These are phyloP conservation scores for Biston stratarius DNA, from an alignment of 2,888 invertebrate species.

Conservation along the genomic window DNA sequence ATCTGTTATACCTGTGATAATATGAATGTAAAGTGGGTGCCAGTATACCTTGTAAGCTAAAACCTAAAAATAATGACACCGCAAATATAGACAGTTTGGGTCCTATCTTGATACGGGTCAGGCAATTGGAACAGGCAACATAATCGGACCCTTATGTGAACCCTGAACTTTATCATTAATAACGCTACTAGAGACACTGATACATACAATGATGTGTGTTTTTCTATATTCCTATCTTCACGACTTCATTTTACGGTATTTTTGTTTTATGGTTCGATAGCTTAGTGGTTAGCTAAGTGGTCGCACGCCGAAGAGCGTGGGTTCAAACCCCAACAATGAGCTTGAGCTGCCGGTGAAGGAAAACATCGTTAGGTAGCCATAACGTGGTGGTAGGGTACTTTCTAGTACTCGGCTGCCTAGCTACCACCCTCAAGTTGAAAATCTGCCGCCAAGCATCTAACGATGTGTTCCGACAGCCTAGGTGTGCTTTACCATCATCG, in stretches of 20 bases:
- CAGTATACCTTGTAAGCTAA: slow-evolving; percentile 1
- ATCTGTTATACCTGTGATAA: background rate
- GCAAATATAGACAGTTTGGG: slow-evolving; percentile 22
- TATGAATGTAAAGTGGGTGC: background rate
- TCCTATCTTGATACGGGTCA: slow-evolving; percentile 25
- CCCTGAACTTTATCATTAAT: slow-evolving; percentile 41
- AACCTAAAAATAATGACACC: slow-evolving; percentile 26
- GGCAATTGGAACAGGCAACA: slow-evolving; percentile 8
- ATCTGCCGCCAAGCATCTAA: too few species aligned
- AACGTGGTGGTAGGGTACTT: too few species aligned
- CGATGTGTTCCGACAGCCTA: too few species aligned
- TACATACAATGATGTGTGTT: background rate
- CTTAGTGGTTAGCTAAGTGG: too few species aligned
- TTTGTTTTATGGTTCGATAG: too few species aligned
- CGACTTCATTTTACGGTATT: background rate
- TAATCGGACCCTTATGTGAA: slow-evolving; percentile 37
- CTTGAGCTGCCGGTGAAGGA: too few species aligned
- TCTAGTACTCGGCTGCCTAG: too few species aligned
- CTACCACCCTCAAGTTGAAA: too few species aligned
- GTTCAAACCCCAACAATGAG: too few species aligned
- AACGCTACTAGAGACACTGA: background rate
- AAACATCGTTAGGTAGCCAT: too few species aligned
- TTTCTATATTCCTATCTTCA: background rate
- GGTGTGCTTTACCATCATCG: too few species aligned
- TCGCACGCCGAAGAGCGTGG: too few species aligned